Percentiles rank a stretch among this genome's conserved stretches.
Evolutionary conservation across 2,888 invertebrate species (phyloP).

Genomic region (Ichneumon xanthorius): DNA sequence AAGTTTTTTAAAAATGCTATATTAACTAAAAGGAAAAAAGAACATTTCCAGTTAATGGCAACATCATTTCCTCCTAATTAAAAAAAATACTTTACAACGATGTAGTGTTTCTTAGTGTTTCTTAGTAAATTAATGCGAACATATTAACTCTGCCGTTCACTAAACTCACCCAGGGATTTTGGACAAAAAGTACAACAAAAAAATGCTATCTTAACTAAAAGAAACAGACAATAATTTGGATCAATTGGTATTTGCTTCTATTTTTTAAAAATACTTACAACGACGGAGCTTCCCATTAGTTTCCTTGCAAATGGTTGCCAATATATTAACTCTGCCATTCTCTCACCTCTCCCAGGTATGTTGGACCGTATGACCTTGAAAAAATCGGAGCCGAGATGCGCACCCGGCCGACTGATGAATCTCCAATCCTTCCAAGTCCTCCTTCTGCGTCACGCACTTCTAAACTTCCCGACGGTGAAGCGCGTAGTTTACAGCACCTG

Average conservation of each 20-base stretch:
- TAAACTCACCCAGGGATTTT: constrained; percentile 86
- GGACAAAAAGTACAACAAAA: constrained; percentile 77
- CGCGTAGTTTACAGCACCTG: constrained; percentile 98
- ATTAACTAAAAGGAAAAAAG: too few relatives aligned
- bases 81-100: too few relatives aligned
- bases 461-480: constrained; percentile 92
- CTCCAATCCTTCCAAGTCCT: constrained; percentile 93
- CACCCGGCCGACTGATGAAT: constrained; percentile 87
- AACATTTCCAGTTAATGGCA: too few relatives aligned
- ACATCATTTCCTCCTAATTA: too few relatives aligned
- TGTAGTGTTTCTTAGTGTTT: too few relatives aligned
- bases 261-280: too few relatives aligned
- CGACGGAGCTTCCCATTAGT: not conserved
- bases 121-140: too few relatives aligned
- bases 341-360: constrained; percentile 86
- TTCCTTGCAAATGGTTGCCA: not conserved
- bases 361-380: constrained; percentile 86
- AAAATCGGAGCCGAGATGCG: constrained; percentile 85
- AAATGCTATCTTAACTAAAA: not conserved
- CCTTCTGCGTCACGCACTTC: constrained; percentile 94
- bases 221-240: too few relatives aligned
- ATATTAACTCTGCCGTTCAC: constrained; percentile 13
- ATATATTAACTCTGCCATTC: constrained; percentile 14
- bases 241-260: too few relatives aligned
- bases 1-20: too few relatives aligned